These are phyloP conservation scores for Phrynosoma blainvillii DNA, from an alignment of 2,113 vertebrate genomes.

Conservation along the genomic window DNA sequence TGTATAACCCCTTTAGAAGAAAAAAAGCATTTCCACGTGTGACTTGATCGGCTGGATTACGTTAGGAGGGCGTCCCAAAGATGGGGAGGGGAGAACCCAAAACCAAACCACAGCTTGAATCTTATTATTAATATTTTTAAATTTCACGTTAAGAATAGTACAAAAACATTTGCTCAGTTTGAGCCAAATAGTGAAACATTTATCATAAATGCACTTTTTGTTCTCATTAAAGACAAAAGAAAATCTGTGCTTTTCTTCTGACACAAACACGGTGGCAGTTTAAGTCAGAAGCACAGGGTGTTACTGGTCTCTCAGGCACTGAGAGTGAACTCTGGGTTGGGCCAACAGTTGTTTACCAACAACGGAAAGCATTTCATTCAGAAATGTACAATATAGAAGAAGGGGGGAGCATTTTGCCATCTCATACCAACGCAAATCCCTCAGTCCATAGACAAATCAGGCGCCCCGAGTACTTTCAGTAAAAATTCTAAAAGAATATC, in stretches of 20 bases:
- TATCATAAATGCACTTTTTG: conserved; percentile 82
- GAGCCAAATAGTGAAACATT: conserved; percentile 86
- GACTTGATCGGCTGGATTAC: conserved; percentile 55
- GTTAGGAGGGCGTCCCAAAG: conserved; percentile 63
- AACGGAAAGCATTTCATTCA: conserved; percentile 39
- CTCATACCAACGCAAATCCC: neutral
- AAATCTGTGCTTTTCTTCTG: conserved; percentile 68
- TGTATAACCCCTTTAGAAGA: conserved; percentile 15
- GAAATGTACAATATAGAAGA: conserved; percentile 32
- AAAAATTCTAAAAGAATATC: conserved; percentile 48
- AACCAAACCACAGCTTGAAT: conserved; percentile 38
- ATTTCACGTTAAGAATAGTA: conserved; percentile 72
- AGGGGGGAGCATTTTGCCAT: conserved; percentile 43
- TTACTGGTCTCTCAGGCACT: conserved; percentile 62
- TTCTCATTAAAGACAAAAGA: conserved; percentile 62
- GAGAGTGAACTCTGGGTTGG: conserved; percentile 70
- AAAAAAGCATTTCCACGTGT: conserved; percentile 52
- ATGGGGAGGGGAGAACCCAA: neutral
- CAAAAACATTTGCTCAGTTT: conserved; percentile 82
- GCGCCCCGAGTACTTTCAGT: conserved; percentile 23
- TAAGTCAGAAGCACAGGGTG: conserved; percentile 58
- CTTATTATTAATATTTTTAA: conserved; percentile 37
- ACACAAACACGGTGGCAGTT: conserved; percentile 27
- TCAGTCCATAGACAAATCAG: neutral
- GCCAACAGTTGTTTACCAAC: conserved; percentile 59